Conservation (phyloP, 2,888 invertebrate genomes). For the Drosophila austrosaltans region DNA sequence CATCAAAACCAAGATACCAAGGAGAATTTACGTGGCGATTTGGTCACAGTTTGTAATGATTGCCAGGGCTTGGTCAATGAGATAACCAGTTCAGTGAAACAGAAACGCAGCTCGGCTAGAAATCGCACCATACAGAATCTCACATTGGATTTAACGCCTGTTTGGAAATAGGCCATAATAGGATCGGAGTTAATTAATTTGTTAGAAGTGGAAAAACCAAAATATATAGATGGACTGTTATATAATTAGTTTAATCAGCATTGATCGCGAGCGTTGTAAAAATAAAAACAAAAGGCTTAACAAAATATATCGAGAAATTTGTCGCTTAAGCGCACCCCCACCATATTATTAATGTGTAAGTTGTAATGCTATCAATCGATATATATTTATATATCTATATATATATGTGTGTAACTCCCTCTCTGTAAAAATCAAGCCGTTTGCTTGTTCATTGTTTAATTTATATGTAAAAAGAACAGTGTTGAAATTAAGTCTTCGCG, state of each 20-base stretch:
- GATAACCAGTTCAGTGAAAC: conserved; percentile 93
- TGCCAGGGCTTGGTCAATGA: conserved; percentile 97
- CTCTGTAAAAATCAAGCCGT: conserved; percentile 16
- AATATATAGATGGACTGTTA: conserved; percentile 65
- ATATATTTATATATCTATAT: conserved; percentile 25
- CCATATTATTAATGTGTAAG: conserved; percentile 42
- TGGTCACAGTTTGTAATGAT: conserved; percentile 96
- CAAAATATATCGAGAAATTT: conserved; percentile 47
- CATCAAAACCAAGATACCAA: conserved; percentile 83
- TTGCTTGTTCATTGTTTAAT: conserved; percentile 1
- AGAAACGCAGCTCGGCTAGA: conserved; percentile 91
- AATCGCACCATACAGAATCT: conserved; percentile 92
- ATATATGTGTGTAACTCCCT: not conserved
- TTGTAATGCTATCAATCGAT: conserved; percentile 10
- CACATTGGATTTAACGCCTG: conserved; percentile 92
- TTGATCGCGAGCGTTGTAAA: conserved; percentile 24
- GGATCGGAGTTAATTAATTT: not conserved
- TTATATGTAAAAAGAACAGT: not conserved
- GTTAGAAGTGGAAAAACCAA: conserved; percentile 10
- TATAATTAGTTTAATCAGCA: conserved; percentile 48
- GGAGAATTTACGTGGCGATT: conserved; percentile 89
- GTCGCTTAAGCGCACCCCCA: conserved; percentile 67
- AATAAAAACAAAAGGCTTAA: conserved; percentile 37
- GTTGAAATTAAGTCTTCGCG: conserved; percentile 13
- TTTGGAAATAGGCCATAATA: conserved; percentile 85